phyloP scores from a whole-genome alignment of 2,113 vertebrate genomes.

The Odocoileus virginianus region DNA sequence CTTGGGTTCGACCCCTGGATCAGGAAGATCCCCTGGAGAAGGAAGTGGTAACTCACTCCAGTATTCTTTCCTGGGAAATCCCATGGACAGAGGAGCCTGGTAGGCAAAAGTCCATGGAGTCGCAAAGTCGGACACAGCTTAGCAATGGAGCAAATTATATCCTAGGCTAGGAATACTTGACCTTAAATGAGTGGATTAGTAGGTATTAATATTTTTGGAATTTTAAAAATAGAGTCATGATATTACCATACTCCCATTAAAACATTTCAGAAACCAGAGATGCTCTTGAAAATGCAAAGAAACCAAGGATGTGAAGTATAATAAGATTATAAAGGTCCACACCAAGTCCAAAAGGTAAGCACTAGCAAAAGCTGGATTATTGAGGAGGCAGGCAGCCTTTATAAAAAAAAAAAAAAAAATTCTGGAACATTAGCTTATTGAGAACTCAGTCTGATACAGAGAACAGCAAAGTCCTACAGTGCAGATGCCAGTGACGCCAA shows the following conservation, averaged over 20 bases:
- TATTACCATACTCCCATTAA: neutral
- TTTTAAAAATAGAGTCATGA: neutral
- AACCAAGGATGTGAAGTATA: neutral
- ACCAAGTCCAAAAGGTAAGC: neutral
- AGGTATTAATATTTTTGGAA: neutral
- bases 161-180: neutral
- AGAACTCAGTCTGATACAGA: neutral
- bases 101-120: neutral
- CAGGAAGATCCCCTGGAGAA: neutral
- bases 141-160: neutral
- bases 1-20: neutral
- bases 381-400: neutral
- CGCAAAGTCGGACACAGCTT: neutral
- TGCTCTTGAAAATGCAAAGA: neutral
- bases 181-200: neutral
- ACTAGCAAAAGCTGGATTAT: accelerated
- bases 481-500: accelerated
- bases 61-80: neutral
- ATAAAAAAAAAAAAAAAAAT: neutral
- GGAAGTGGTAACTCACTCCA: neutral
- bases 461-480: too few species aligned
- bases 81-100: neutral
- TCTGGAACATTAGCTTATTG: neutral
- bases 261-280: neutral
- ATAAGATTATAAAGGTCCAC: neutral